Percentiles rank a stretch among this genome's conserved stretches.
Conservation (phyloP, 2,113 vertebrate species). For the Carassius carassius region DNA sequence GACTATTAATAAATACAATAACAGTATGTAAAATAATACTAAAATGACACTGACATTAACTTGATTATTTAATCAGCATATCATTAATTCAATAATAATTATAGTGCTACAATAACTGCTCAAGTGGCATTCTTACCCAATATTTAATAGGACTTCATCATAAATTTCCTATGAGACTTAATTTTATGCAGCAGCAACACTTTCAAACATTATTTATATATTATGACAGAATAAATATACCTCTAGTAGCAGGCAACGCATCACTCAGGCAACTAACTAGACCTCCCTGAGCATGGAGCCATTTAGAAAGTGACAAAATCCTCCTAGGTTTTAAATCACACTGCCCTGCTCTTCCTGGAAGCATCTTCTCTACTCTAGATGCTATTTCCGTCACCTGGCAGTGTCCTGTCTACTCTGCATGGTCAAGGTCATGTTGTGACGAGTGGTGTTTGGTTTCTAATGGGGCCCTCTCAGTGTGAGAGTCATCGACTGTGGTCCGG, state of each 20-base stretch:
- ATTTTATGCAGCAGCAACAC: background rate
- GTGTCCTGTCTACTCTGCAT: conserved; percentile 42
- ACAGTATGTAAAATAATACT: no score
- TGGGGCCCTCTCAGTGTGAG: conserved; percentile 41
- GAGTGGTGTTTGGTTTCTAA: conserved; percentile 56
- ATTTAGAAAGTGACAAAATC: conserved; percentile 23
- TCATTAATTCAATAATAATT: no score
- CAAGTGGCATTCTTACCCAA: background rate
- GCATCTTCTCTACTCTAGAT: conserved; percentile 33
- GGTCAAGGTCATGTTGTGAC: conserved; percentile 50
- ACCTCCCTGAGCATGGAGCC: background rate
- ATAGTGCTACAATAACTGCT: background rate
- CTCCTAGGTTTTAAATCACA: conserved; percentile 13
- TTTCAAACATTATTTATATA: conserved; percentile 7
- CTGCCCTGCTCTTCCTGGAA: conserved; percentile 49
- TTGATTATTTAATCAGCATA: background rate
- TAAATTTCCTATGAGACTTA: background rate
- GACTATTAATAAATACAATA: no score
- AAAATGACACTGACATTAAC: no score
- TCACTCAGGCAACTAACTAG: background rate
- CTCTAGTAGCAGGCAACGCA: background rate
- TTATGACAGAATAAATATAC: background rate
- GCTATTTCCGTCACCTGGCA: conserved; percentile 49
- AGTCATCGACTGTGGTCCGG: conserved; percentile 38
- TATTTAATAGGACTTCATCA: background rate